Evolutionary conservation across 35 echinoderm and acorn worm genomes (phyloP).

Genomic region (Ptychodera flava): DNA sequence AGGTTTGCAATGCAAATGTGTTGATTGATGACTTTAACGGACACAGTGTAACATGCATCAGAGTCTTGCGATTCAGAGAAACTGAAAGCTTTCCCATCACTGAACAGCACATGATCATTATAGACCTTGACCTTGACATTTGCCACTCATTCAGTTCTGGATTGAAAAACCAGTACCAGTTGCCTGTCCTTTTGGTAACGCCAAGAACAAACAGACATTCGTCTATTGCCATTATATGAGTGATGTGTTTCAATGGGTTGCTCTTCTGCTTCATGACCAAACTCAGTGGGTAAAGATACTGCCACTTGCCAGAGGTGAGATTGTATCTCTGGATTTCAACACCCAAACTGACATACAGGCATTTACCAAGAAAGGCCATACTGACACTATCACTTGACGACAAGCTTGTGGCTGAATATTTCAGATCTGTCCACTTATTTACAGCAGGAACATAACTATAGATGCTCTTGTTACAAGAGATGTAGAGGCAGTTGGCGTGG

Average conservation of each 20-base stretch:
- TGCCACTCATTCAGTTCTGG: background rate
- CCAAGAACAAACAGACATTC: background rate
- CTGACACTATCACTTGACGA: background rate
- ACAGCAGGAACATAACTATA: background rate
- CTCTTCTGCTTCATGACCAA: too few species aligned
- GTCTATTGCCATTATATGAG: background rate
- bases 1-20: background rate
- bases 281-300: background rate
- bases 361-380: background rate
- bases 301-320: background rate
- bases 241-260: too few species aligned
- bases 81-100: too few species aligned
- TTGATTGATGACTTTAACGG: background rate
- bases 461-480: too few species aligned
- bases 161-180: background rate
- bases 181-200: background rate
- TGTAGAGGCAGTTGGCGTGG: too few species aligned
- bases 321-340: background rate
- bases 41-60: background rate
- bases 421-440: background rate
- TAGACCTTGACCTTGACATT: too few species aligned
- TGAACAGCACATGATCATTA: too few species aligned
- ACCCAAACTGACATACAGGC: background rate
- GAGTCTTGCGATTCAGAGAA: background rate
- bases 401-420: background rate